Conservation (phyloP, 2,888 invertebrate genomes). For the Lasioglossum oenotherae region DNA sequence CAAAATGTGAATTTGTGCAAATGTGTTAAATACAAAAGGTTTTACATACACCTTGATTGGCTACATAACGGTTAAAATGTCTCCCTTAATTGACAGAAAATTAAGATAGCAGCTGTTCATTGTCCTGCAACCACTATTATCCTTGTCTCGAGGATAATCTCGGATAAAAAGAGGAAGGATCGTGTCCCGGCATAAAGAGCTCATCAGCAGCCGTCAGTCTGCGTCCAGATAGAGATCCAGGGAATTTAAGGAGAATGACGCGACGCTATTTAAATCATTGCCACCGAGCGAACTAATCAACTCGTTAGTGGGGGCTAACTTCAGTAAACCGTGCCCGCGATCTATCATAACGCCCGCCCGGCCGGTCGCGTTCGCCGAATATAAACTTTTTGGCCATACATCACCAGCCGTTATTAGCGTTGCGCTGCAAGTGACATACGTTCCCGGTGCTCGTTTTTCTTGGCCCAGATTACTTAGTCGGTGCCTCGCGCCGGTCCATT, state of each 20-base stretch:
- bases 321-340: constrained; percentile 45
- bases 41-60: too few relatives aligned
- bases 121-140: not conserved
- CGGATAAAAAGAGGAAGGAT: not conserved
- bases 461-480: constrained; percentile 40
- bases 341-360: constrained; percentile 53
- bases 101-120: not conserved
- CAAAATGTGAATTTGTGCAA: too few relatives aligned
- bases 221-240: not conserved
- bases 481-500: constrained; percentile 40
- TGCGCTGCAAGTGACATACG: constrained; percentile 52
- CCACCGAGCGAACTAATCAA: constrained; percentile 55
- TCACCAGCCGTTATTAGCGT: constrained; percentile 58
- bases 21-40: too few relatives aligned
- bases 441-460: constrained; percentile 57
- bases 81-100: not conserved
- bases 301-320: constrained; percentile 48
- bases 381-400: constrained; percentile 60
- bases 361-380: constrained; percentile 34
- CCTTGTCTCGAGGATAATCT: not conserved
- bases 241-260: constrained; percentile 4
- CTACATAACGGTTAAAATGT: too few relatives aligned
- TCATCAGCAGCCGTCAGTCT: not conserved
- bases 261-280: constrained; percentile 54
- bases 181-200: not conserved